Evolutionary conservation across 2,113 vertebrate species (phyloP).

Genomic region (Patagioenas fasciata): DNA sequence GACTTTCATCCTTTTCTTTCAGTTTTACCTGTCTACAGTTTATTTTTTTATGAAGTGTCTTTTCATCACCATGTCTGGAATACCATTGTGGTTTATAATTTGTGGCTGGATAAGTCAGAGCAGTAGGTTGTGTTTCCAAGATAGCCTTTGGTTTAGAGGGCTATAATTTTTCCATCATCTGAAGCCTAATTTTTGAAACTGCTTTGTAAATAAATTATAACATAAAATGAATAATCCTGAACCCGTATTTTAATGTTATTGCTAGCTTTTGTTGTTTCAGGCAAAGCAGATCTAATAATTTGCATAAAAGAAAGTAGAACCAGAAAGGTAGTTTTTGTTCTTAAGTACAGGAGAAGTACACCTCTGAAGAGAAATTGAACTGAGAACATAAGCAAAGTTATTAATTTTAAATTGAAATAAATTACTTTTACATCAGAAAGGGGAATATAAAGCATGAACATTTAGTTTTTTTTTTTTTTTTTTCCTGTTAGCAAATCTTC

Average conservation of each 20-base stretch:
- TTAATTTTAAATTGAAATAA: conserved; percentile 51
- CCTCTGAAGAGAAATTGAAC: neutral
- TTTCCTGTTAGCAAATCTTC: neutral
- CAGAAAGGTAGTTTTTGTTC: neutral
- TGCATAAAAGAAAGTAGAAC: neutral
- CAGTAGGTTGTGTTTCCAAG: neutral
- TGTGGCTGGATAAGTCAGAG: neutral
- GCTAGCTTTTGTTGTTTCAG: neutral
- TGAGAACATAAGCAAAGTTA: conserved; percentile 14
- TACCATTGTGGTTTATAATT: neutral
- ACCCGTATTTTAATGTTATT: neutral
- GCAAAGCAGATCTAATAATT: conserved; percentile 29
- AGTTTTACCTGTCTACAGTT: neutral
- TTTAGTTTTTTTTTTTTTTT: neutral
- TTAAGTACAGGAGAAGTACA: neutral
- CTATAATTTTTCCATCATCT: neutral
- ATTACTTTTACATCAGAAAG: conserved; percentile 33
- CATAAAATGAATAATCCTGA: neutral
- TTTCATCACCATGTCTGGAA: neutral
- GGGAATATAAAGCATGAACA: neutral
- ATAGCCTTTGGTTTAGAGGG: neutral
- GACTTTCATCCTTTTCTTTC: neutral
- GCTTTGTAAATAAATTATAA: neutral
- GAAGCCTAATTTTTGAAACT: neutral
- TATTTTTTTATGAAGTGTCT: neutral